These are phyloP conservation scores for Onthophagus taurus DNA, from an alignment of 1,140 invertebrate genomes.

Conservation along the genomic window DNA sequence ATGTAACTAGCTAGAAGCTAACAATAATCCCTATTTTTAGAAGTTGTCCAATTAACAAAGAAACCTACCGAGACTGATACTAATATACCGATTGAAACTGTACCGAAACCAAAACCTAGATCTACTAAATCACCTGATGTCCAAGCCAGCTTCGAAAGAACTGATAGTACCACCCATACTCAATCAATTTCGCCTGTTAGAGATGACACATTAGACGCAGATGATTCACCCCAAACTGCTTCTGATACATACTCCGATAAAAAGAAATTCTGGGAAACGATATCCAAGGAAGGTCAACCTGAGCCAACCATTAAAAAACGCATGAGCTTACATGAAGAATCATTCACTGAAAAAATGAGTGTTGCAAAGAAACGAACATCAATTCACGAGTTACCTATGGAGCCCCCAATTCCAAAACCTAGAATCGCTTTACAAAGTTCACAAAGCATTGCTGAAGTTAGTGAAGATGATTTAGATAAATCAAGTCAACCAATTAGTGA, in stretches of 20 bases:
- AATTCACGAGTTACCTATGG: slow-evolving; percentile 25
- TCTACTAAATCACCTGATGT: slow-evolving; percentile 22
- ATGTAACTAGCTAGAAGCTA: slow-evolving; percentile 34
- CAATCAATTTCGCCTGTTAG: slow-evolving; percentile 26
- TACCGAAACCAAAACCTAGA: slow-evolving; percentile 36
- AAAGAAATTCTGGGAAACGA: slow-evolving; percentile 43
- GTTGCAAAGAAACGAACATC: slow-evolving; percentile 27
- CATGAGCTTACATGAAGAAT: slow-evolving; percentile 27
- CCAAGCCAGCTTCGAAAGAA: slow-evolving; percentile 21
- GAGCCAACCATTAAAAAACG: slow-evolving; percentile 22
- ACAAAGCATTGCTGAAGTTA: slow-evolving; percentile 18
- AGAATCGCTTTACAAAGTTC: slow-evolving; percentile 26
- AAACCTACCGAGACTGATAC: slow-evolving; percentile 8
- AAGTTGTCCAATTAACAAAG: slow-evolving; percentile 32
- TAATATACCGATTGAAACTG: slow-evolving; percentile 7
- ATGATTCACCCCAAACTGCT: slow-evolving; percentile 18
- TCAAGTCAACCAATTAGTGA: slow-evolving; percentile 18
- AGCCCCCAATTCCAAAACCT: slow-evolving; percentile 38
- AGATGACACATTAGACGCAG: slow-evolving; percentile 28
- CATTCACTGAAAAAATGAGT: slow-evolving; percentile 19
- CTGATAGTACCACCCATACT: slow-evolving; percentile 11
- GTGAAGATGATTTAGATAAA: slow-evolving; percentile 13
- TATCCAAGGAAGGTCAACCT: slow-evolving; percentile 21
- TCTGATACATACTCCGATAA: slow-evolving; percentile 37
- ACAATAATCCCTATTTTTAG: slow-evolving; percentile 37